Evolutionary conservation across 2,113 vertebrate species (phyloP).

Genomic region (Poeciliopsis retropinna): DNA sequence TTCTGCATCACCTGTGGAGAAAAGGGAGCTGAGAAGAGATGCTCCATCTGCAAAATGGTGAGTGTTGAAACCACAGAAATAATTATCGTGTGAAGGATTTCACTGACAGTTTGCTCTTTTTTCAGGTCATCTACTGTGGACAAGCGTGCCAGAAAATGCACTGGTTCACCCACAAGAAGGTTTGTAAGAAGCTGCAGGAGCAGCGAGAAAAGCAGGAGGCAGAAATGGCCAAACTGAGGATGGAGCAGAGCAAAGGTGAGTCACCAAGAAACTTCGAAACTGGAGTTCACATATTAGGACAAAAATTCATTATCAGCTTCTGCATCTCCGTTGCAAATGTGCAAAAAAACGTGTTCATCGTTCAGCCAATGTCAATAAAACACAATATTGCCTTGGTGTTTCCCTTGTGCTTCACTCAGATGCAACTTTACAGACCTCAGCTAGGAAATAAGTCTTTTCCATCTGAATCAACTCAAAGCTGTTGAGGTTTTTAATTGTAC

Average conservation of each 20-base stretch:
- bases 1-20: constrained; percentile 97
- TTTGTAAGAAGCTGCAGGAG: constrained; percentile 90
- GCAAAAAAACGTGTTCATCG: no score
- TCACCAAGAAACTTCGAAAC: accelerated
- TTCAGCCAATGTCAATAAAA: no score
- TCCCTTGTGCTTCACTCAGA: no score
- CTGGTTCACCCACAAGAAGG: constrained; percentile 97
- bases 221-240: constrained; percentile 83
- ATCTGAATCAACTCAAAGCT: no score
- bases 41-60: constrained; percentile 97
- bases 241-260: constrained; percentile 80
- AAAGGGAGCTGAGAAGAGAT: constrained; percentile 94
- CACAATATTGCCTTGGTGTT: no score
- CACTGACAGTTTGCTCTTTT: not conserved
- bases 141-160: constrained; percentile 94
- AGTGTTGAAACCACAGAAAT: constrained; percentile 1
- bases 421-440: no score
- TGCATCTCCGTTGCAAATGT: no score
- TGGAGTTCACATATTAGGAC: no score
- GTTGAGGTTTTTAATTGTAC: no score
- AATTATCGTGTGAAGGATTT: not conserved
- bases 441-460: no score
- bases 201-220: constrained; percentile 87
- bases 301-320: no score
- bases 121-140: constrained; percentile 92